Percentiles rank a stretch among this genome's conserved stretches.
phyloP scores from a whole-genome alignment of 2,888 invertebrate genomes.

The Glaucopsyche alexis region DNA sequence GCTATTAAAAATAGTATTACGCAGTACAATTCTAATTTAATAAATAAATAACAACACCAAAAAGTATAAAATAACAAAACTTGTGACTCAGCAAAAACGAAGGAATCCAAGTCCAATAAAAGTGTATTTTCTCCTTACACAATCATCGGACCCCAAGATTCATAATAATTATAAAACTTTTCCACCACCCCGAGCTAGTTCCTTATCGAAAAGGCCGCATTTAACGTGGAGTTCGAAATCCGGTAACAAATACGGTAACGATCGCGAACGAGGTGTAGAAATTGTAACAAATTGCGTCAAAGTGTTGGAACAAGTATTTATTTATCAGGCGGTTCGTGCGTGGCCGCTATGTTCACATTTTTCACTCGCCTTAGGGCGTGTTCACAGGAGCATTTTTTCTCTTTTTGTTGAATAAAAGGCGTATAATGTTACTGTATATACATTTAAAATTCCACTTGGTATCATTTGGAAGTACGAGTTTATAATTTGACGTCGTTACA shows the following conservation, averaged over 20 bases:
- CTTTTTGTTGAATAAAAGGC: no score
- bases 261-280: constrained; percentile 38
- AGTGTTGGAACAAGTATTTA: constrained; percentile 41
- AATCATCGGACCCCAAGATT: constrained; percentile 17
- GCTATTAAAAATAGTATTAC: no score
- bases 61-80: neutral
- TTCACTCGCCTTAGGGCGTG: neutral
- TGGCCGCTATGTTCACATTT: constrained; percentile 15
- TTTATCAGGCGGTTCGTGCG: constrained; percentile 20
- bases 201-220: constrained; percentile 7
- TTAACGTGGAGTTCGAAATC: constrained; percentile 3
- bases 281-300: constrained; percentile 59
- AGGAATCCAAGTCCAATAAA: constrained; percentile 9
- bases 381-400: neutral
- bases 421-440: no score
- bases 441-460: no score
- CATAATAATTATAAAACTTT: constrained; percentile 22
- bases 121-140: constrained; percentile 12
- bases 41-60: neutral
- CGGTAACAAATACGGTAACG: constrained; percentile 25
- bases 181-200: neutral
- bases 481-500: no score
- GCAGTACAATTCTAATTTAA: neutral
- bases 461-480: no score
- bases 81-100: neutral